Base-by-base conservation (phyloP, 1,140 invertebrate species). In the Bradynema listronoti region DNA sequence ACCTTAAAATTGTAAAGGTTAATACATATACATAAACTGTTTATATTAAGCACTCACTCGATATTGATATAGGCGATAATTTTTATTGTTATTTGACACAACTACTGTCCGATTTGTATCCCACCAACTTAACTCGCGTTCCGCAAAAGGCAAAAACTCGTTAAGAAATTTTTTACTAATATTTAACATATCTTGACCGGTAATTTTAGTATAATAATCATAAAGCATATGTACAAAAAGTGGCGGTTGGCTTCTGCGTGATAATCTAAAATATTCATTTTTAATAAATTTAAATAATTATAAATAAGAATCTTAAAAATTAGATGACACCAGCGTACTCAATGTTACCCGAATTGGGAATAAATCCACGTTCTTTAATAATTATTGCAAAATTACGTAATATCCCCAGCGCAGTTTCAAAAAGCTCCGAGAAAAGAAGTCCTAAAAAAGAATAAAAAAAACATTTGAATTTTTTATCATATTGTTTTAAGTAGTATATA, bases 321-420 rank as follows among this genome's bases (percentile, higher is more conserved):
- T 30, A 9, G 14, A 51, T 39, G 36, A 11, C 11, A 39, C 36
- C 36, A 39, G 82, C 80, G 75, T 90, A 92, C 66, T 92, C 91
- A 22, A 91, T 83, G 46, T 90, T 82, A 0, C 88, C 88, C 0
- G 89, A 90, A 69, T 92, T 92, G 0, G 90, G 90, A 58, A 93
- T 87, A 72, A 87, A 86, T 0, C 89, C 89, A 43, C 63, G 66
- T 41, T 68, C 24, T 11, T 66, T 42, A n/a, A 67, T 27, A n/a
- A 66, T 30, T 39, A 49, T 36, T 16, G 65, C 65, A 27, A 67
- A 67, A 36, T 67, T 67, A 22, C 56, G 25, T 11, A 91, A 79
- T 87, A 91, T 90, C 2, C 88, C 88, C 43, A 80, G 84, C 0
- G 86, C 88, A 0, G 89, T 64, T 50, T 67, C 41, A 14, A 91